These are phyloP conservation scores for Melangyna quadrimaculata DNA, from an alignment of 2,888 invertebrate species.

Conservation along the genomic window DNA sequence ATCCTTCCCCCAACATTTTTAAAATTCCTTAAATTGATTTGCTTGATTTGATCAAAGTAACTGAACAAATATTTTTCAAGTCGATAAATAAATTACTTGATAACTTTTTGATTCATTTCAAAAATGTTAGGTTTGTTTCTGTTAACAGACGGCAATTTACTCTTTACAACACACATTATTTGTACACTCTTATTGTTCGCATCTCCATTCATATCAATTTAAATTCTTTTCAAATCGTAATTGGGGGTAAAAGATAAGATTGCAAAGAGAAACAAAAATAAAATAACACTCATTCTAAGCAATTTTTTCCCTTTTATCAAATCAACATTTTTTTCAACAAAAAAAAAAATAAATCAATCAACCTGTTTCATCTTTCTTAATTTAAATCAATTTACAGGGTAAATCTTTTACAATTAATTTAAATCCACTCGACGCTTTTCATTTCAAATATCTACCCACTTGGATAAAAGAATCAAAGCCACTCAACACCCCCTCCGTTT, in stretches of 20 bases:
- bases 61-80: no score
- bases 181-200: neutral
- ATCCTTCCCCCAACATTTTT: no score
- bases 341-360: neutral
- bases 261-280: neutral
- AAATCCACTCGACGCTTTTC: neutral
- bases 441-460: neutral
- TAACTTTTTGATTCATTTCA: no score
- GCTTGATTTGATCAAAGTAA: no score
- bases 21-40: no score
- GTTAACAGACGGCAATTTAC: no score
- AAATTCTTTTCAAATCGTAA: neutral
- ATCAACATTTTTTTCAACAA: neutral
- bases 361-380: neutral
- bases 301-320: neutral
- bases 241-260: constrained; percentile 3
- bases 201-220: neutral
- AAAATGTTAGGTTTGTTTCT: no score
- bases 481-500: no score
- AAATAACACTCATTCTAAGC: neutral
- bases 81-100: no score
- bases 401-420: neutral
- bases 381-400: neutral
- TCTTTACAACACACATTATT: no score
- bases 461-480: neutral